Evolutionary conservation across 2,888 invertebrate genomes (phyloP), one percentile per base, ranked within the genome.

Genomic region (Coelinius sp.): DNA sequence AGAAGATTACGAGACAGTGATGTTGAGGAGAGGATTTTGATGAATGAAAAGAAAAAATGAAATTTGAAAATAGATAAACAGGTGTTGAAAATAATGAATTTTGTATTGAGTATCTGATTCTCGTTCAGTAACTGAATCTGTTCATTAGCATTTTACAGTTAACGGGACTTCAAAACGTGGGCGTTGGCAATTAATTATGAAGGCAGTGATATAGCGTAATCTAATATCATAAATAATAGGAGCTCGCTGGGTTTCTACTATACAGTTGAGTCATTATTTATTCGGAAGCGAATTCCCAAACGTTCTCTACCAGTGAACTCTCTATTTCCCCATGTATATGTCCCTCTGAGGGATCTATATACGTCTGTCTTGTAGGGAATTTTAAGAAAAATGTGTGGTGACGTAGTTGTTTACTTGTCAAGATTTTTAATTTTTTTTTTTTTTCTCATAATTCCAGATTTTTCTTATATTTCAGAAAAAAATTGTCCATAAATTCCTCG

Each of bases 151-250:
- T 80, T 81, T 78, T 76, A 74, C 76, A 77, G 79, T 80, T 77
- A 80, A 79, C 76, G 66, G 63, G 56, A 78, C 72, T 77, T 81
- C 75, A 77, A 81, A 80, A 80, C 69, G 70, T 70, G 69, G 69
- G 76, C 74, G 62, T 66, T 67, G 74, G 77, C 77, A 77, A 82
- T 83, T 82, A 81, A 82, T 83, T 80, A 80, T 76, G 65, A 78
- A 75, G 78, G 74, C 81, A 80, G 80, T 81, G 79, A 82, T 81
- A 77, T 77, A 80, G 75, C 76, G 77, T 77, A 80, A 81, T 82
- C 79, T 79, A 80, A 83, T 78, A 75, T 76, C 80, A 80, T 82
- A 83, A 82, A 81, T 82, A 83, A 83, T 83, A 78, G 76, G 77
- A 72, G 64, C 65, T 68, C 64, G 74, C 52, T 66, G 68, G 65